Evolutionary conservation across 2,888 invertebrate genomes (phyloP).

Genomic region (Spodoptera exigua): DNA sequence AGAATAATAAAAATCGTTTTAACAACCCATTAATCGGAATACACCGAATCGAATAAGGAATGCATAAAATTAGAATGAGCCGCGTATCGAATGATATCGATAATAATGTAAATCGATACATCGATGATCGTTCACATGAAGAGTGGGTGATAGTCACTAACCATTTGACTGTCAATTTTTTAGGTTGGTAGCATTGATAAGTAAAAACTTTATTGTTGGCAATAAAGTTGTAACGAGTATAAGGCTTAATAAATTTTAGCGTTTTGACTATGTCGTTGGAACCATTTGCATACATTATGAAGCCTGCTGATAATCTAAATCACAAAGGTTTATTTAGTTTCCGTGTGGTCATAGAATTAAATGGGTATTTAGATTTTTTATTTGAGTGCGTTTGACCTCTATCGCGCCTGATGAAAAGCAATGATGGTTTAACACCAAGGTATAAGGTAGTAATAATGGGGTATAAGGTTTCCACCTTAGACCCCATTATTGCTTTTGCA

Average conservation of each 20-base stretch:
- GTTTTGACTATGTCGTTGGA: slow-evolving; percentile 23
- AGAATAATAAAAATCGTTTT: slow-evolving; percentile 54
- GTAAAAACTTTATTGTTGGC: slow-evolving; percentile 32
- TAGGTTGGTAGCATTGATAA: slow-evolving; percentile 51
- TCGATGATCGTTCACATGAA: slow-evolving; percentile 48
- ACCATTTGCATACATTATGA: slow-evolving; percentile 29
- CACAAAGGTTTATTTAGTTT: not conserved
- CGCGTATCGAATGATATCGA: slow-evolving; percentile 59
- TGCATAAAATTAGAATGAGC: slow-evolving; percentile 57
- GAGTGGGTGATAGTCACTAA: slow-evolving; percentile 37
- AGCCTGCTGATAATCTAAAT: not conserved
- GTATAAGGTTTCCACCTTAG: too few species aligned
- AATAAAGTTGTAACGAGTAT: slow-evolving; percentile 29
- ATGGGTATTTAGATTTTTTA: not conserved
- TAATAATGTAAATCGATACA: slow-evolving; percentile 54
- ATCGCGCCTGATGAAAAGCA: too few species aligned
- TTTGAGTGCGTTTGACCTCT: too few species aligned
- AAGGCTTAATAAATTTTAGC: slow-evolving; percentile 8
- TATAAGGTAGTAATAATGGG: too few species aligned
- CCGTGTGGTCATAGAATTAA: slow-evolving; percentile 5
- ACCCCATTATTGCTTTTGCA: too few species aligned
- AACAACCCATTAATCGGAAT: slow-evolving; percentile 59
- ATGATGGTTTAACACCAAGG: too few species aligned
- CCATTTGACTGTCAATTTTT: slow-evolving; percentile 40
- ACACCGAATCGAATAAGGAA: slow-evolving; percentile 58